A percentile compares a stretch with the other conserved stretches of the same genome.
Evolutionary conservation across 2,888 invertebrate species (phyloP).

Genomic region (Troilus luridus): DNA sequence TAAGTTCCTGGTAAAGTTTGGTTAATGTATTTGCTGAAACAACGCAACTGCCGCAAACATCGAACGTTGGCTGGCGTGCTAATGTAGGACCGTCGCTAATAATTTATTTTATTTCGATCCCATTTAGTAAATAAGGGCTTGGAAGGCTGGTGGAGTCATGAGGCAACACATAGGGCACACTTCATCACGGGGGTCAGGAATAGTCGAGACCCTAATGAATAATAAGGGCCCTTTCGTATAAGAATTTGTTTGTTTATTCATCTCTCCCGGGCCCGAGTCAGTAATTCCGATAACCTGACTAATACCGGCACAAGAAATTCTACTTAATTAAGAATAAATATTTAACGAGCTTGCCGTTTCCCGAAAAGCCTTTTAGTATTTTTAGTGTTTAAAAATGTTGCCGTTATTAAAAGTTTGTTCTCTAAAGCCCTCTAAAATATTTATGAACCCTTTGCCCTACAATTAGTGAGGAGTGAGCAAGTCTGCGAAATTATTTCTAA

Average conservation of each 20-base stretch:
- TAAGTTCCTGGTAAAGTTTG: neutral
- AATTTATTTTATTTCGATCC: conserved; percentile 32
- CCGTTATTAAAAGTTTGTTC: conserved; percentile 40
- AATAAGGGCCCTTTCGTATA: neutral
- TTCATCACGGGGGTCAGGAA: conserved; percentile 4
- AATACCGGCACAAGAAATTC: conserved; percentile 13
- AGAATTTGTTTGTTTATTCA: conserved; percentile 41
- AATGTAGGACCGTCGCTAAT: neutral
- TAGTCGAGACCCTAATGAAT: neutral
- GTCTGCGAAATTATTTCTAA: conserved; percentile 25
- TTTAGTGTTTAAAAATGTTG: conserved; percentile 38
- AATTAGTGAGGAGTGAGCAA: conserved; percentile 11
- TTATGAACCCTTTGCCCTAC: conserved; percentile 33
- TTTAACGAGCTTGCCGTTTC: conserved; percentile 7
- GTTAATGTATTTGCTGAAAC: neutral
- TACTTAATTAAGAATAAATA: conserved; percentile 41
- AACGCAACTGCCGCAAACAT: neutral
- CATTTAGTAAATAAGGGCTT: conserved; percentile 32
- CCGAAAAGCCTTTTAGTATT: conserved; percentile 31
- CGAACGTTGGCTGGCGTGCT: neutral
- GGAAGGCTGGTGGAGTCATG: neutral
- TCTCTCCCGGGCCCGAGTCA: neutral
- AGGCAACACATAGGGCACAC: neutral
- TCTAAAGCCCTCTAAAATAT: conserved; percentile 30
- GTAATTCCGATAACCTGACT: conserved; percentile 22